phyloP scores from a whole-genome alignment of 2,797 vertebrate species.

The Cuniculus paca region DNA sequence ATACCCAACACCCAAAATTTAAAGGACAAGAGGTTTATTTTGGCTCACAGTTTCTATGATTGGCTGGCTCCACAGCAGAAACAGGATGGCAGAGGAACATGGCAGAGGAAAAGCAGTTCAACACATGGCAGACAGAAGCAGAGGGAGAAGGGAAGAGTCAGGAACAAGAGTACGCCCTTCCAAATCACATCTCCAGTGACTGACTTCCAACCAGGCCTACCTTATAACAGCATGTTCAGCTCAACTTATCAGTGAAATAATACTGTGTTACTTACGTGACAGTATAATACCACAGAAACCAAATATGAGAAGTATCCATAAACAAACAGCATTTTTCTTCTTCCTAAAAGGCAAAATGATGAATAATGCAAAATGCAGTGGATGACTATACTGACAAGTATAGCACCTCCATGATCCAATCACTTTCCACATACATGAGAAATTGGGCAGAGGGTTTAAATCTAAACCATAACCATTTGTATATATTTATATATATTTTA shows the following conservation, averaged over 20 bases:
- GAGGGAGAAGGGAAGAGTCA: background rate
- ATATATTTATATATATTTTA: slow-evolving; percentile 33
- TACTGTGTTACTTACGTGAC: background rate
- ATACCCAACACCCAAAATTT: background rate
- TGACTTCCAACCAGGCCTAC: background rate
- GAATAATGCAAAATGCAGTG: background rate
- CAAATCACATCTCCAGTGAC: background rate
- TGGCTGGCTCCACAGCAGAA: background rate
- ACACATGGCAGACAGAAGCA: background rate
- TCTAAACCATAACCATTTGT: background rate
- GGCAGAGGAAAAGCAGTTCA: background rate
- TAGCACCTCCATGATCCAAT: background rate
- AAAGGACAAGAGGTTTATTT: background rate
- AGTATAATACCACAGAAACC: background rate
- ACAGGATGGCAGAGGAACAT: background rate
- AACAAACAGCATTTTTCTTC: background rate
- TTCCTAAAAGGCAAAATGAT: background rate
- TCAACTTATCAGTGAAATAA: background rate
- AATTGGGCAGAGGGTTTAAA: background rate
- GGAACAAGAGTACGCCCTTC: background rate
- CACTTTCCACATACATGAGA: background rate
- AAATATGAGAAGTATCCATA: background rate
- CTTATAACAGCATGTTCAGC: background rate
- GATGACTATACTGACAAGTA: background rate
- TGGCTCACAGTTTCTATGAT: background rate